Conservation (phyloP, 2,113 vertebrate genomes). For the Strix uralensis region DNA sequence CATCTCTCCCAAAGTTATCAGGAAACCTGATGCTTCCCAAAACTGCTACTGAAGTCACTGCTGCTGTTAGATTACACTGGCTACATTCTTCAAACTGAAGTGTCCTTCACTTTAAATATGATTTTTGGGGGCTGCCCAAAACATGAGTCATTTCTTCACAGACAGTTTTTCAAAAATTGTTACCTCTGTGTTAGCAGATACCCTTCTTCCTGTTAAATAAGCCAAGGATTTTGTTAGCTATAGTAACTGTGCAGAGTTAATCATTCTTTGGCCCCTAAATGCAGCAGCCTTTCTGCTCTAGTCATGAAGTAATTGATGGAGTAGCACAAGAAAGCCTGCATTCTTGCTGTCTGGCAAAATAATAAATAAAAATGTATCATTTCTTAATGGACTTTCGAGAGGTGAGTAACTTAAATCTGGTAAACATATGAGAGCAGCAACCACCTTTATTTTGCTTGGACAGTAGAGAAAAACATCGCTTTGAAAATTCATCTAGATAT, state of each 20-base stretch:
- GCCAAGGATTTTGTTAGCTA: not conserved
- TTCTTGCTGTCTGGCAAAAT: constrained; percentile 54
- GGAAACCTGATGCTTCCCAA: not conserved
- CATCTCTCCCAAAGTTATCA: not conserved
- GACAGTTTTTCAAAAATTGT: not conserved
- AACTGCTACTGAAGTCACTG: not conserved
- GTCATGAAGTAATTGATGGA: constrained; percentile 45
- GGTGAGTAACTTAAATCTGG: constrained; percentile 36
- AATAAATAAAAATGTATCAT: constrained; percentile 37
- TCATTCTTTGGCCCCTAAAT: not conserved
- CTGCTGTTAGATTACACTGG: not conserved
- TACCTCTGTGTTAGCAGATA: constrained; percentile 31
- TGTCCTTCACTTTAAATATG: not conserved
- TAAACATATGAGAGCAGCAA: constrained; percentile 24
- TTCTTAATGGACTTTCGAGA: constrained; percentile 33
- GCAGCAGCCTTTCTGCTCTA: constrained; percentile 10
- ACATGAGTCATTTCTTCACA: not conserved
- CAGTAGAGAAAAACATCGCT: not conserved
- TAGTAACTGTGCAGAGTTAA: not conserved
- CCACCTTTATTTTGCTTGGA: not conserved
- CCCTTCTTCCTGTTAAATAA: not conserved
- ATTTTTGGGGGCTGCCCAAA: not conserved
- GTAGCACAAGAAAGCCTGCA: not conserved
- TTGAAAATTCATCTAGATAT: constrained; percentile 22
- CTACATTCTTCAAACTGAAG: not conserved